Evolutionary conservation across 2,797 vertebrate genomes (phyloP), one percentile per base, ranked within the genome.

Genomic region (Sebastolobus alascanus): DNA sequence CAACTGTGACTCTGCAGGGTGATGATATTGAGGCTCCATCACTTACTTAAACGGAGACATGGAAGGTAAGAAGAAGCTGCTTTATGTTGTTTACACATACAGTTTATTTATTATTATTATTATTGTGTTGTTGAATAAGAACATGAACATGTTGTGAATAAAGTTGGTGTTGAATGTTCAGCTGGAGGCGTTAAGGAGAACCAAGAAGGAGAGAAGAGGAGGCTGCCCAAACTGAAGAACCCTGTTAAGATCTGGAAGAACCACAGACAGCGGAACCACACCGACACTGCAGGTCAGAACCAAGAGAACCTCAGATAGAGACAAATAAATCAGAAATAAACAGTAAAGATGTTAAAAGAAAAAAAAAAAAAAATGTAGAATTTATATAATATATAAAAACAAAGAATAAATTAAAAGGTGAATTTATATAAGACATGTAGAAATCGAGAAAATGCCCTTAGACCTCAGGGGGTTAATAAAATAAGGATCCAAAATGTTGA

Each of bases 161-260:
- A 9, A 10, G 20, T 5, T 61, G 13, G 46, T 50, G 46, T 4
- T 79, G 37, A 54, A 54, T 54, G 20, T 54, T 22, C 35, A 77
- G 75, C 75, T 85, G 83, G 63, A 68, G 46, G 18, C 46, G 40
- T 43, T 43, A 43, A 43, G 40, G 40, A 43, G 40, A 43, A 43
- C 40, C 40, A 43, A 43, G 38, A 40, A 40, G 25, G 4, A 29
- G 25, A 58, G 11, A 22, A 58, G 55, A 12, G 29, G 77, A 75
- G 22, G 35, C 20, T 85, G 22, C 76, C 25, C 1, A 77, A 20
- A 64, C 50, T 89, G 5, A 89, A 77, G 85, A 83, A 69, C 70
- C 74, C 76, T 6, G 46, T 25, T n/a, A 69, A 59, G 43, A 31
- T 90, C 55, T 73, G 85, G 80, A 88, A 25, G 71, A 76, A 80